Evolutionary conservation across 2,113 vertebrate genomes (phyloP), one percentile per base, ranked within the genome.

Genomic region (Pungitius pungitius): DNA sequence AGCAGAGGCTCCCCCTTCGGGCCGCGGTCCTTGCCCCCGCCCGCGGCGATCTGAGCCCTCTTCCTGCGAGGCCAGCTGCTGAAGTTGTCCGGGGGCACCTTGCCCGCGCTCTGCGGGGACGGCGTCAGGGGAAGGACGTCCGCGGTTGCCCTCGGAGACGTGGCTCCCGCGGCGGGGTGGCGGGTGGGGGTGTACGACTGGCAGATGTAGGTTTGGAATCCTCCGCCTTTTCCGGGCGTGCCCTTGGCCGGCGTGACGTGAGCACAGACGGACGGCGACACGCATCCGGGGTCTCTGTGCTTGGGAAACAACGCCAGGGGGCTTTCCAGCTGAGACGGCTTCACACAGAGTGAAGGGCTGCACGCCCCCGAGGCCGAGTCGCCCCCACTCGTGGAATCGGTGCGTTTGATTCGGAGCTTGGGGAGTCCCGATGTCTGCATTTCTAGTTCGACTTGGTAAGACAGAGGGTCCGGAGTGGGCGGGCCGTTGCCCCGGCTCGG

Each of bases 51-150:
- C 27, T 87, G 87, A 0, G 95, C 95, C 69, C 94, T 94, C 88
- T 97, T 99, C 71, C 86, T 95, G 24, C 96, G 94, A 8, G 95
- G 97, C 97, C 97, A 99, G 62, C 94, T 96, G 4, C 94, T 95
- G 66, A 99, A 94, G 15, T 92, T 91, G 35, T 99, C 97, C 0
- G 97, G 96, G 14, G 96, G 95, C 0, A 77, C 82, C 78, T 95
- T 95, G 1, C 95, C 96, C 6, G 85, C 92, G 61, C 93, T 94
- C 79, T 95, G 96, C 24, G 97, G 97, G 0, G 97, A 99, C 0
- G 96, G 97, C 0, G 95, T 97, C 88, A 83, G 87, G 2, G 95
- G 88, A 62, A 93, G 64, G 43, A 91, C 84, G 0, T 87, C 80
- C 13, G 94, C 91, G 3, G 81, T 2, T 0, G 88, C 88, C 9